Percentiles rank a stretch among this genome's conserved stretches.
phyloP scores from a whole-genome alignment of 2,888 invertebrate genomes.

The Volucella bombylans region DNA sequence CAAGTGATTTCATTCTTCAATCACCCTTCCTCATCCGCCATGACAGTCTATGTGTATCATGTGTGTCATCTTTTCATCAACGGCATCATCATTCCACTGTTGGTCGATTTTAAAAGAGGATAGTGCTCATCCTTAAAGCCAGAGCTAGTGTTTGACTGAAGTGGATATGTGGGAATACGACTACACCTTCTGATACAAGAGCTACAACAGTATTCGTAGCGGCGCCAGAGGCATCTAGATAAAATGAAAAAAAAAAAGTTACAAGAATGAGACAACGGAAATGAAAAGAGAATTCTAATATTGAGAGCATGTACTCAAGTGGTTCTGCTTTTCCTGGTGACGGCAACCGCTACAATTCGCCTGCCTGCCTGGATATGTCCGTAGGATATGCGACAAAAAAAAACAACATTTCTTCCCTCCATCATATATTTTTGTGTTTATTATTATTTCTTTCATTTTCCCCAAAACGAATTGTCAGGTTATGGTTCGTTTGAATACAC shows the following conservation, averaged over 20 bases:
- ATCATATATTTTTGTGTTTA: neutral
- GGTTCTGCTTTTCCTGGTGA: constrained; percentile 29
- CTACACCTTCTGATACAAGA: constrained; percentile 23
- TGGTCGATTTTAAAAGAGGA: constrained; percentile 24
- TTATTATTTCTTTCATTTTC: constrained; percentile 33
- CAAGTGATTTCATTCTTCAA: constrained; percentile 13
- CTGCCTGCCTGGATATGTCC: constrained; percentile 38
- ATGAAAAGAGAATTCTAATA: constrained; percentile 65
- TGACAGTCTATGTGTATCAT: constrained; percentile 39
- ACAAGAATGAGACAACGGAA: constrained; percentile 63
- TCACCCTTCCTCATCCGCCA: constrained; percentile 6
- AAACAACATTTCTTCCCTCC: neutral
- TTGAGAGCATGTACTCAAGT: constrained; percentile 55
- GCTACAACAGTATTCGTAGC: neutral
- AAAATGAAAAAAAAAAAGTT: constrained; percentile 51
- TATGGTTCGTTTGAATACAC: neutral
- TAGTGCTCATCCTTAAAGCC: constrained; percentile 44
- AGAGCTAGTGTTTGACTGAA: too few relatives aligned
- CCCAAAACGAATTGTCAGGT: constrained; percentile 21
- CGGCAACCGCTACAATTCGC: constrained; percentile 17
- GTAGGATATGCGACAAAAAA: constrained; percentile 46
- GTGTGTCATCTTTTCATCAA: constrained; percentile 63
- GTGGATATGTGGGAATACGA: constrained; percentile 4
- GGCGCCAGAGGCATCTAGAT: constrained; percentile 10
- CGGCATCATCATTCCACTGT: constrained; percentile 7